Evolutionary conservation across 2,113 vertebrate genomes (phyloP), one percentile per base, ranked within the genome.

Genomic region (Pluvialis apricaria): DNA sequence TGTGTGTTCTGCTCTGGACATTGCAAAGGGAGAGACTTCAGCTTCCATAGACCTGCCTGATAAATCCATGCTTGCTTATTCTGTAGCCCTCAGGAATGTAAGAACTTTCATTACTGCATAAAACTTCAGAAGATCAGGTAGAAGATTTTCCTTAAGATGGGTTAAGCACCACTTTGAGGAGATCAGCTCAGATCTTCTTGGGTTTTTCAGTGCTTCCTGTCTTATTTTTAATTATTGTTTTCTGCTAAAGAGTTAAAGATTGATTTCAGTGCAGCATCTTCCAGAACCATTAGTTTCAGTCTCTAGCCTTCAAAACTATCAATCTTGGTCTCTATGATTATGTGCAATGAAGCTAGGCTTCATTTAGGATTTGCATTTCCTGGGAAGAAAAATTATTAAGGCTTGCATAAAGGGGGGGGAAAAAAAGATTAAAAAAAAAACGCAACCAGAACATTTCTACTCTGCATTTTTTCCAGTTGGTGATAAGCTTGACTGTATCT

Each of bases 401-500:
- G 16, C 13, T 78, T 92, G 24, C 29, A 29, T 31, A 52, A 42
- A 51, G 29, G 21, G 24, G 21, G 24, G 32, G 11, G 40, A 18
- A 38, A 10, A 20, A 64, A 19, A 9, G 10, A 18, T 14, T 13
- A 49, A 15, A n/a, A 29, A 26, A 64, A 64, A 64, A 64, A 58
- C 62, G 12, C 62, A 69, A 76, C 54, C 36, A 87, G 71, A 58
- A 44, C 57, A 69, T 61, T 95, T 93, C 44, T 96, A 75, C 47
- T 81, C 45, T 68, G 40, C 45, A 55, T 94, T 92, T 96, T 81
- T 94, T 95, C 88, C 54, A 93, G n/a, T 9, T 78, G 40, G 10
- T 78, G 77, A 69, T 78, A 93, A 93, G 84, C 68, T 86, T 92
- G 91, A 82, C 90, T 92, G 45, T 91, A 6, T 80, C 60, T 94